A percentile compares a stretch with the other conserved stretches of the same genome.
phyloP scores from a whole-genome alignment of 2,797 vertebrate species.

The Lagodon rhomboides region DNA sequence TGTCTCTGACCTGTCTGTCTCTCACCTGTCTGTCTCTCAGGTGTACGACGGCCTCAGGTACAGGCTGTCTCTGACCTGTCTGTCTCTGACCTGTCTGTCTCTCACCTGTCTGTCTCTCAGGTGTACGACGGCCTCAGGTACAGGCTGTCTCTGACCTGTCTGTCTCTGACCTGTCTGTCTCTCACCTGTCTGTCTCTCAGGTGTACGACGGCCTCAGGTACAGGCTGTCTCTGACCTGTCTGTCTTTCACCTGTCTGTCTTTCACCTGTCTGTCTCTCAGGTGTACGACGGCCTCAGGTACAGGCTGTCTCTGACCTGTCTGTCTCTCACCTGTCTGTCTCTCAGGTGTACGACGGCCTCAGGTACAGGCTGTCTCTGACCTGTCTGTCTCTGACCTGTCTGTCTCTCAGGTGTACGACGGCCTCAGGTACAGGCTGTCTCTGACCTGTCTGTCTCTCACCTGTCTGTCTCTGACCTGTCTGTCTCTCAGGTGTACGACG shows the following conservation, averaged over 20 bases:
- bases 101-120: constrained; percentile 70
- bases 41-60: constrained; percentile 93
- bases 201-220: constrained; percentile 93
- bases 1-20: constrained; percentile 86
- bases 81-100: no score
- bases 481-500: constrained; percentile 90
- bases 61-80: constrained; percentile 91
- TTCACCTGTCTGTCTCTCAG: no score
- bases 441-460: background rate
- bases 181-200: constrained; percentile 70
- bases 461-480: background rate
- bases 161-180: no score
- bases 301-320: no score
- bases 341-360: no score
- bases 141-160: constrained; percentile 91
- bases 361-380: no score
- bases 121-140: constrained; percentile 93
- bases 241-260: no score
- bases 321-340: no score
- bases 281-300: no score
- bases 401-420: no score
- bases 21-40: constrained; percentile 70
- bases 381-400: no score
- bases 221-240: constrained; percentile 91
- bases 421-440: no score